Percentiles rank a stretch among this genome's conserved stretches.
Evolutionary conservation across 2,113 vertebrate species (phyloP).

Genomic region (Epinephelus lanceolatus): DNA sequence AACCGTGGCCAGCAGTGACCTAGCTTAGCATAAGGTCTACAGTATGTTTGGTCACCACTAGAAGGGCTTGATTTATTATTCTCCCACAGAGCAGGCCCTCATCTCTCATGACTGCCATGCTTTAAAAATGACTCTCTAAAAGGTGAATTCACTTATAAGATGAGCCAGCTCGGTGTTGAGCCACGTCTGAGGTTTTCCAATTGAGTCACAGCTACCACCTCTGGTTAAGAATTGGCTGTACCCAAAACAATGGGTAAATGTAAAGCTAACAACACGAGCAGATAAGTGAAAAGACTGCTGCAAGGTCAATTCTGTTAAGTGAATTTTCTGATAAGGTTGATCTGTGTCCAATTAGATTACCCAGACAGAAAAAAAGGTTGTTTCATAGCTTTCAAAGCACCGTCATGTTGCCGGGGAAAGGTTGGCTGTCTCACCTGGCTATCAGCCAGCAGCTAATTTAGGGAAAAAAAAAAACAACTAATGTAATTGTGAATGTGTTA

Average conservation of each 20-base stretch:
- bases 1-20: slow-evolving; percentile 41
- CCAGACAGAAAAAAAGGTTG: slow-evolving; percentile 1
- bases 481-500: slow-evolving; percentile 3
- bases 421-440: not conserved
- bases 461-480: slow-evolving; percentile 1
- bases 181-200: slow-evolving; percentile 2
- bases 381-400: slow-evolving; percentile 19
- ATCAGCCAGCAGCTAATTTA: slow-evolving; percentile 36
- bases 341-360: slow-evolving; percentile 40
- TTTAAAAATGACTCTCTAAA: slow-evolving; percentile 45
- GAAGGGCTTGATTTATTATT: slow-evolving; percentile 54
- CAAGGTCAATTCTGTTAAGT: slow-evolving; percentile 41
- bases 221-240: slow-evolving; percentile 3
- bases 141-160: slow-evolving; percentile 42
- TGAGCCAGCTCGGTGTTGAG: slow-evolving; percentile 18
- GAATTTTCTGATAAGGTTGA: slow-evolving; percentile 36
- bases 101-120: slow-evolving; percentile 50
- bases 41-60: slow-evolving; percentile 45
- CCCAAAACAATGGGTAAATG: slow-evolving; percentile 1
- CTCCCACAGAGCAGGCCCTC: slow-evolving; percentile 15
- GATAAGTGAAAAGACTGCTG: slow-evolving; percentile 31
- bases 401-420: not conserved
- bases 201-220: slow-evolving; percentile 7
- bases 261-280: slow-evolving; percentile 21
- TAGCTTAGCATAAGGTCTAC: slow-evolving; percentile 53